A percentile compares a stretch with the other conserved stretches of the same genome.
These are phyloP conservation scores for Agrotis exclamationis DNA, from an alignment of 2,888 invertebrate species.

Conservation along the genomic window DNA sequence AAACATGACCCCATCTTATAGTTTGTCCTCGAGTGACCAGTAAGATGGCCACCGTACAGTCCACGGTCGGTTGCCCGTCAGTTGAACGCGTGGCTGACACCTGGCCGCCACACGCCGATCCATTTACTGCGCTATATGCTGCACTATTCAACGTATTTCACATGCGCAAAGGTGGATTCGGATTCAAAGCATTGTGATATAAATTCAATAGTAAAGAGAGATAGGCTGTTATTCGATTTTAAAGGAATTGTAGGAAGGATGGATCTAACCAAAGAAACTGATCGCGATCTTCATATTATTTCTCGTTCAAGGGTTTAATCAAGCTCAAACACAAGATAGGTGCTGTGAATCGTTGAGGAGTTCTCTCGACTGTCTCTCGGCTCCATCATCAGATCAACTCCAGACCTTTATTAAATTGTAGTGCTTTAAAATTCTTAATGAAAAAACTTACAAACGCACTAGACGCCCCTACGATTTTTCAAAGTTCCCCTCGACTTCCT, in stretches of 20 bases:
- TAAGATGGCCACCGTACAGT: conserved; percentile 13
- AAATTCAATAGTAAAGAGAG: conserved; percentile 8
- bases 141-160: conserved; percentile 31
- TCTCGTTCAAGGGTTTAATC: no score
- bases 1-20: not conserved
- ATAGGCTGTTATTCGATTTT: not conserved
- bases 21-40: not conserved
- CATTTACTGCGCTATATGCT: conserved; percentile 29
- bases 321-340: no score
- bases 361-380: no score
- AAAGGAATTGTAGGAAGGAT: not conserved
- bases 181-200: not conserved
- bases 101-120: conserved; percentile 51
- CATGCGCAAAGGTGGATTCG: conserved; percentile 7
- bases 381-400: no score
- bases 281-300: no score
- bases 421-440: no score
- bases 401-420: no score
- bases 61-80: conserved; percentile 49
- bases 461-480: no score
- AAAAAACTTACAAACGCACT: no score
- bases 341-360: no score
- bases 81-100: conserved; percentile 53
- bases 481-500: no score
- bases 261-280: no score